Percentiles rank a stretch among this genome's conserved stretches.
These are phyloP conservation scores for Sarcophaga peregrina DNA, from an alignment of 1,140 invertebrate genomes.

Conservation along the genomic window DNA sequence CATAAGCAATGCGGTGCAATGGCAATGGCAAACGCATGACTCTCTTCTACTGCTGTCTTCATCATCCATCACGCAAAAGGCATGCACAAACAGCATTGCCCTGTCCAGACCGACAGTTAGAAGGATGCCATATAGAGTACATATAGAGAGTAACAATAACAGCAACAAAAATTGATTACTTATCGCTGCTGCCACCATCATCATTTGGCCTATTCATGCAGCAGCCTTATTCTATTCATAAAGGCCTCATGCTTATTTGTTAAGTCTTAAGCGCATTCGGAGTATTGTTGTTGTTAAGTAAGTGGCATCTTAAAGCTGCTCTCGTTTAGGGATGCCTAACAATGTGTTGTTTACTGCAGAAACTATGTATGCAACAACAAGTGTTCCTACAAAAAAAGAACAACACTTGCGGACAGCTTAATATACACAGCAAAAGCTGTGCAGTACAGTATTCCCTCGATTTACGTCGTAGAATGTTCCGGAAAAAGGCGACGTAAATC, in stretches of 20 bases:
- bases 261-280: not conserved
- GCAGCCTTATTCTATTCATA: not conserved
- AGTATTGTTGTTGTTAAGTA: too few relatives aligned
- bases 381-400: constrained; percentile 2
- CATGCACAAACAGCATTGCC: not conserved
- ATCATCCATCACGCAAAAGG: constrained; percentile 32
- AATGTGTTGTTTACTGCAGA: too few relatives aligned
- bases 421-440: constrained; percentile 14
- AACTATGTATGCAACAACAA: constrained; percentile 40
- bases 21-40: constrained; percentile 12
- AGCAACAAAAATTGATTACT: constrained; percentile 26
- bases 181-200: constrained; percentile 11
- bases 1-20: not conserved
- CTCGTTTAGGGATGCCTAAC: too few relatives aligned
- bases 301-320: too few relatives aligned
- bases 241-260: not conserved
- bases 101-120: not conserved
- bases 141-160: not conserved
- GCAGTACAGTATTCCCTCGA: not conserved
- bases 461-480: too few relatives aligned
- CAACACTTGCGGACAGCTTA: constrained; percentile 35
- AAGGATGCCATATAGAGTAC: not conserved
- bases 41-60: constrained; percentile 22
- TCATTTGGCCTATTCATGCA: not conserved
- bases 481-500: too few relatives aligned